Percentiles rank a stretch among this genome's conserved stretches.
These are phyloP conservation scores for Cloeon dipterum DNA, from an alignment of 2,888 invertebrate species.

Conservation along the genomic window DNA sequence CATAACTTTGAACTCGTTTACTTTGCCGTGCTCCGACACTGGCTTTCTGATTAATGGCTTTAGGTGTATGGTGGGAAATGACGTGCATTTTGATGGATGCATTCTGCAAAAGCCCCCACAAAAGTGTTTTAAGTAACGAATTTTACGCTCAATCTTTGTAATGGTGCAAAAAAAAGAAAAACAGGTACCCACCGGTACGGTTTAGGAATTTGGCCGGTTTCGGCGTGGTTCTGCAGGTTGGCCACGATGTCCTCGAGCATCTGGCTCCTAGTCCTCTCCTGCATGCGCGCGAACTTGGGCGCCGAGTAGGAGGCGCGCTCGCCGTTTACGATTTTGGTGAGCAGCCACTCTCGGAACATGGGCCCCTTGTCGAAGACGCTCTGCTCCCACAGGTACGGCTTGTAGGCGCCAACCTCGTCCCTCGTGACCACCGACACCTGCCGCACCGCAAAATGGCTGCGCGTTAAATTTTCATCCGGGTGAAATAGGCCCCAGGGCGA, in stretches of 20 bases:
- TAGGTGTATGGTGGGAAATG: too few species aligned
- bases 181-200: slow-evolving; percentile 58
- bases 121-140: too few species aligned
- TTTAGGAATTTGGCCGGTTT: slow-evolving; percentile 88
- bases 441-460: too few species aligned
- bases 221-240: slow-evolving; percentile 80
- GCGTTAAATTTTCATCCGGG: too few species aligned
- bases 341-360: slow-evolving; percentile 85
- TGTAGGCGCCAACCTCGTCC: slow-evolving; percentile 87
- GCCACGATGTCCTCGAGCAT: slow-evolving; percentile 89
- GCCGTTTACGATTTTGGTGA: slow-evolving; percentile 84
- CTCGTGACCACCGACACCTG: slow-evolving; percentile 72
- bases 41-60: too few species aligned
- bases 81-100: too few species aligned
- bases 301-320: slow-evolving; percentile 85
- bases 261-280: slow-evolving; percentile 76
- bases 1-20: too few species aligned
- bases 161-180: too few species aligned
- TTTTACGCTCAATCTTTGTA: too few species aligned
- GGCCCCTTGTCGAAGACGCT: slow-evolving; percentile 83
- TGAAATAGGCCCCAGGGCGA: too few species aligned
- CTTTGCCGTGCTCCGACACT: too few species aligned
- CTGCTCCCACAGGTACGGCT: slow-evolving; percentile 89
- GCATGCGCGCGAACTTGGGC: slow-evolving; percentile 86
- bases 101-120: too few species aligned